These are phyloP conservation scores for Colaptes auratus DNA, from an alignment of 2,113 vertebrate species.

Conservation along the genomic window DNA sequence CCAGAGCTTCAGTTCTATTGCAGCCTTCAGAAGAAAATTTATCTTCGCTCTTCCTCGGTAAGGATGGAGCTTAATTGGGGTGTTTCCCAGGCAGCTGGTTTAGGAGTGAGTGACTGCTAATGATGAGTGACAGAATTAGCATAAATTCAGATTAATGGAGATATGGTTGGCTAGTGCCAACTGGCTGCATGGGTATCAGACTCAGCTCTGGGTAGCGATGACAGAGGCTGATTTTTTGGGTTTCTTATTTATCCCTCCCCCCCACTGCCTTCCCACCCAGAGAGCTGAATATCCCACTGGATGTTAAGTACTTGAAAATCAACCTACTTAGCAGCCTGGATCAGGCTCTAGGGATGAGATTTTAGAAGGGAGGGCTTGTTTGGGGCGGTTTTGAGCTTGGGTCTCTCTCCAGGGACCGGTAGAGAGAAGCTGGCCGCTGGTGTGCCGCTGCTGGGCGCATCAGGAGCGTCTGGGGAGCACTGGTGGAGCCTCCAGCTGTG, in stretches of 20 bases:
- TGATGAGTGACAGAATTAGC: conserved; percentile 59
- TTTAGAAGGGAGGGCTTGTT: neutral
- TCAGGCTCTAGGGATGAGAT: neutral
- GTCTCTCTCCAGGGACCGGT: fast-evolving
- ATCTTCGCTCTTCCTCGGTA: neutral
- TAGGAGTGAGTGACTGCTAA: conserved; percentile 18
- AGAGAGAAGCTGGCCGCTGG: neutral
- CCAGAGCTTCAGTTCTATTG: neutral
- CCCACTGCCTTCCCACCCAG: neutral
- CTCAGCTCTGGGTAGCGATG: neutral
- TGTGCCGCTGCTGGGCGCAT: fast-evolving
- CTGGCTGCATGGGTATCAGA: neutral
- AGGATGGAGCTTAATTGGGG: conserved; percentile 8
- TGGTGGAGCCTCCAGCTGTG: fast-evolving
- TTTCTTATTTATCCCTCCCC: neutral
- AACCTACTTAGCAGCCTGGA: conserved; percentile 4
- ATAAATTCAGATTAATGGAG: conserved; percentile 39
- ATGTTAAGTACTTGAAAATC: conserved; percentile 33
- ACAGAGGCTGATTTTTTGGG: conserved; percentile 27
- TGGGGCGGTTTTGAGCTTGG: fast-evolving
- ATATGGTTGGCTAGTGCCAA: conserved; percentile 27
- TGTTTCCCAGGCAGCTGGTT: conserved; percentile 54
- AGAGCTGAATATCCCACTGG: neutral
- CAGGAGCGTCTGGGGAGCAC: fast-evolving
- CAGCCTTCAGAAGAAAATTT: neutral